A percentile compares a stretch with the other conserved stretches of the same genome.
Conservation (phyloP, 2,113 vertebrate species). For the Antigone vipio region DNA sequence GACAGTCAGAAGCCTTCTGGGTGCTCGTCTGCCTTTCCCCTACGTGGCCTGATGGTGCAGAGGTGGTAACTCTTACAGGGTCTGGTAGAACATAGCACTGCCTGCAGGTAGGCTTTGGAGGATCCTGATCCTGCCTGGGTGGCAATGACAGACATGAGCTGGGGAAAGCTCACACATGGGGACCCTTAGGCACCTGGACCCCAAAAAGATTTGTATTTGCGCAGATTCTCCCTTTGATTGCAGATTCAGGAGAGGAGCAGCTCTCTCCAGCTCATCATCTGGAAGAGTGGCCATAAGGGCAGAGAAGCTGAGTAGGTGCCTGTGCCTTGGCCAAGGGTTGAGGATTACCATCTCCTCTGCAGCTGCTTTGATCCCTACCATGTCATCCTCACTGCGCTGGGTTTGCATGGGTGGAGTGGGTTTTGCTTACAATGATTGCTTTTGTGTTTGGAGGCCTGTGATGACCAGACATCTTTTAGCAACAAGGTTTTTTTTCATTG, state of each 20-base stretch:
- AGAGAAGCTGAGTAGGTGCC: background rate
- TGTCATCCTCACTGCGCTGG: background rate
- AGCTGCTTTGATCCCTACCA: background rate
- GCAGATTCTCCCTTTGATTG: background rate
- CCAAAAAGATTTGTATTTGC: background rate
- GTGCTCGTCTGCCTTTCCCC: fast-evolving
- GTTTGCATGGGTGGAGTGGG: background rate
- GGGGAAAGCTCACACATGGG: background rate
- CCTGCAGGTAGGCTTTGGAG: background rate
- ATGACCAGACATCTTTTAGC: constrained; percentile 39
- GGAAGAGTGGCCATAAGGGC: background rate
- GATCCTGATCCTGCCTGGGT: background rate
- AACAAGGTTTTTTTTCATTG: background rate
- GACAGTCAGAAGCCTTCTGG: background rate
- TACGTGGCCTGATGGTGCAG: fast-evolving
- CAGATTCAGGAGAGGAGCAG: background rate
- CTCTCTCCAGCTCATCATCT: background rate
- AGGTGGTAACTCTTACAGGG: background rate
- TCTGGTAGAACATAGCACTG: background rate
- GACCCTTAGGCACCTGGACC: background rate
- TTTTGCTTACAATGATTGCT: background rate
- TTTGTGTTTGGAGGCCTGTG: background rate
- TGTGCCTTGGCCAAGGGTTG: background rate
- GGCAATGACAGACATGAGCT: background rate
- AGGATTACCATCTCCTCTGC: background rate